Conservation (phyloP, 2,888 invertebrate species). For the Athalia circularis region DNA sequence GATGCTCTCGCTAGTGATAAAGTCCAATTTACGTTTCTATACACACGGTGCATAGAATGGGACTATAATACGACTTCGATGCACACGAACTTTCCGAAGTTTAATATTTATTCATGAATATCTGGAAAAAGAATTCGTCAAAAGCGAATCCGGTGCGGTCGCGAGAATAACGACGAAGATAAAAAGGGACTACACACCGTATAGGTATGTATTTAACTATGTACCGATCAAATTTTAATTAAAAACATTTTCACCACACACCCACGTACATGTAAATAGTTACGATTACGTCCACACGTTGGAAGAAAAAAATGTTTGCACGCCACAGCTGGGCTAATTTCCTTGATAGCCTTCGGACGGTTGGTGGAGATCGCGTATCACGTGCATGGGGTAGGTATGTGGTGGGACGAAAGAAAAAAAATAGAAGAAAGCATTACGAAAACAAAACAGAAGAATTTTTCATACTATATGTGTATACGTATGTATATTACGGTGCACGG, state of each 20-base stretch:
- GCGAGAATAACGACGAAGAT: no score
- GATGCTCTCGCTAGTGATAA: no score
- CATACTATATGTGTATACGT: background rate
- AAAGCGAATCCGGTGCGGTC: no score
- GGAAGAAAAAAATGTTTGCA: constrained; percentile 51
- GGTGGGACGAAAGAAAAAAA: background rate
- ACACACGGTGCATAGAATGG: no score
- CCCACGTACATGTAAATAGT: background rate
- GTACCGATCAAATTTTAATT: constrained; percentile 14
- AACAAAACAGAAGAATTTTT: constrained; percentile 18
- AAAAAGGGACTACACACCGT: background rate
- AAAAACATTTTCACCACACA: constrained; percentile 13
- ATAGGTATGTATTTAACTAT: no score
- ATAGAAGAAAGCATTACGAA: background rate
- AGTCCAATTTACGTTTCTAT: no score
- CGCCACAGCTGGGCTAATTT: constrained; percentile 68
- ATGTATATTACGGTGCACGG: background rate
- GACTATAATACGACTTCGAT: no score
- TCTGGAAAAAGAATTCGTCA: no score
- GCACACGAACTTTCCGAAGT: no score
- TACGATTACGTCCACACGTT: background rate
- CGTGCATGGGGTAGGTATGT: background rate
- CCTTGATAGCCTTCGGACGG: constrained; percentile 53
- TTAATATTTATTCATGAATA: no score
- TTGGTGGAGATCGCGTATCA: background rate